These are phyloP conservation scores for Anodontia alba DNA, from an alignment of 2,888 invertebrate genomes.

Conservation along the genomic window DNA sequence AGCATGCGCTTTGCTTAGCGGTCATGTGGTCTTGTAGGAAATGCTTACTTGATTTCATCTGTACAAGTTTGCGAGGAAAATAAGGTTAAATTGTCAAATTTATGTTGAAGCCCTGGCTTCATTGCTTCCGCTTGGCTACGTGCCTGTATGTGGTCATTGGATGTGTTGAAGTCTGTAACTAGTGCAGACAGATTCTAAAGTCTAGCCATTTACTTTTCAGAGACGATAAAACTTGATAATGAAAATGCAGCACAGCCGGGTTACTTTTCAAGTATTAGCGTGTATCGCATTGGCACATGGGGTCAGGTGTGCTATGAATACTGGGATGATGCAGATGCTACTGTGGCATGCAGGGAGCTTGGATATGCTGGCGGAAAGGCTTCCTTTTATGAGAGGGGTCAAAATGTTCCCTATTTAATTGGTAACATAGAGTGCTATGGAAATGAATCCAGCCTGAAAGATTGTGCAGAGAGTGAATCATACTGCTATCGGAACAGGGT, in stretches of 20 bases:
- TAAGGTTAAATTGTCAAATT: too few relatives aligned
- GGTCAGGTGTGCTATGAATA: conserved; percentile 85
- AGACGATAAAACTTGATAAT: conserved; percentile 30
- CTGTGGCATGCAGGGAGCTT: conserved; percentile 61
- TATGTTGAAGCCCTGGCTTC: too few relatives aligned
- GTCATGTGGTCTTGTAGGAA: too few relatives aligned
- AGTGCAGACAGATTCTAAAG: too few relatives aligned
- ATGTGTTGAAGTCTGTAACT: too few relatives aligned
- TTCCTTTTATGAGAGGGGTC: conserved; percentile 33
- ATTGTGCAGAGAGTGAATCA: conserved; percentile 45
- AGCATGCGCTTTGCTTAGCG: too few relatives aligned
- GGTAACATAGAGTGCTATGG: conserved; percentile 63
- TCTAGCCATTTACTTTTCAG: neutral
- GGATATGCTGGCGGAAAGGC: conserved; percentile 85
- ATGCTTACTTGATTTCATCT: too few relatives aligned
- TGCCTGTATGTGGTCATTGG: too few relatives aligned
- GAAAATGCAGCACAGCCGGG: conserved; percentile 27
- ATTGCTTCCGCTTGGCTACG: too few relatives aligned
- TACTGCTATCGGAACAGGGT: conserved; percentile 48
- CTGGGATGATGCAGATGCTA: conserved; percentile 70
- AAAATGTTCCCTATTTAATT: conserved; percentile 55
- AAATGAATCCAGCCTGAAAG: conserved; percentile 52
- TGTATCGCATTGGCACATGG: conserved; percentile 90
- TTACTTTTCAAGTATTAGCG: conserved; percentile 86
- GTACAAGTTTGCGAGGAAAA: too few relatives aligned